A percentile compares a stretch with the other conserved stretches of the same genome.
Evolutionary conservation across 2,797 vertebrate genomes (phyloP).

Genomic region (Sparus aurata): DNA sequence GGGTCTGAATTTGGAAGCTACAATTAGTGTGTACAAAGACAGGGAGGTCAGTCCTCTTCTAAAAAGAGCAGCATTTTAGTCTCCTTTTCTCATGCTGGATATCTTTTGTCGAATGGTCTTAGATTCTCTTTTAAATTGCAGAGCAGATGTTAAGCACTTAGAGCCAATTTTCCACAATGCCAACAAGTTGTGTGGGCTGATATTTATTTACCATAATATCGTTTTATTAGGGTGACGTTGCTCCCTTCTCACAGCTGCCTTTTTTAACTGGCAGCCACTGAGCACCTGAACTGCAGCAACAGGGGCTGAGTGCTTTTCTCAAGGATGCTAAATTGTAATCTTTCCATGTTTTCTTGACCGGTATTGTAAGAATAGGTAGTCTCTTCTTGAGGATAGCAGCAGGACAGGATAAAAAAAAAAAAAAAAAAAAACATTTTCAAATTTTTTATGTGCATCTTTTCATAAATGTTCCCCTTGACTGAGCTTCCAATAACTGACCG

Average conservation of each 20-base stretch:
- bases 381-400: background rate
- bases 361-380: background rate
- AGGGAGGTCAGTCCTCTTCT: background rate
- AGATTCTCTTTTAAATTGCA: conserved; percentile 4
- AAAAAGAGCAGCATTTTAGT: background rate
- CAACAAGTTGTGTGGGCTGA: conserved; percentile 5
- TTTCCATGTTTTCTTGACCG: background rate
- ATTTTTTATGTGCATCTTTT: background rate
- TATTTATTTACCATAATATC: background rate
- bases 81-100: background rate
- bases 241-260: background rate
- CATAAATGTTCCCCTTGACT: background rate
- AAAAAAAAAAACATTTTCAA: too few relatives aligned
- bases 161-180: background rate
- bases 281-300: background rate
- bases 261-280: background rate
- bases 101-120: background rate
- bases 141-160: conserved; percentile 10
- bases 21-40: conserved; percentile 21
- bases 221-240: background rate
- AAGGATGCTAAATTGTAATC: background rate
- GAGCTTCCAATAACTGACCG: background rate
- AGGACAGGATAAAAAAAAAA: too few relatives aligned
- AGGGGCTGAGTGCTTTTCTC: background rate
- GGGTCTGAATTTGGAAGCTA: background rate